Percentiles rank a stretch among this genome's conserved stretches.
Evolutionary conservation across 2,888 invertebrate genomes (phyloP).

Genomic region (Rhagonycha fulva): DNA sequence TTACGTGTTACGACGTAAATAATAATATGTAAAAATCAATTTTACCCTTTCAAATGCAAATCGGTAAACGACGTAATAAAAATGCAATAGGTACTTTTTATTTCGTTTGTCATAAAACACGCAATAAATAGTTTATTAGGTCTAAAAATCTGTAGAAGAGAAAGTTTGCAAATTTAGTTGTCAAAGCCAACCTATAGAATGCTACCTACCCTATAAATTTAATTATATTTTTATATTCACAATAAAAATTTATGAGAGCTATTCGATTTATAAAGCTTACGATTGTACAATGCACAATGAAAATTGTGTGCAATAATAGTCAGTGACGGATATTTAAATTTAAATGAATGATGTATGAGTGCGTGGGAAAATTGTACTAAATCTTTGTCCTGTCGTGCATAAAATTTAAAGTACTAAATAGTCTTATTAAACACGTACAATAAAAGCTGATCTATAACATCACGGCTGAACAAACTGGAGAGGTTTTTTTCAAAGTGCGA

Average conservation of each 20-base stretch:
- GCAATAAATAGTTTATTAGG: not conserved
- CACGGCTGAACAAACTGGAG: no score
- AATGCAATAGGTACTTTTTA: not conserved
- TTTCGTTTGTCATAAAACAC: not conserved
- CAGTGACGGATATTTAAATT: not conserved
- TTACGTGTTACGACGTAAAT: no score
- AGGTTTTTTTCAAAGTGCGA: no score
- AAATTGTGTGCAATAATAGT: not conserved
- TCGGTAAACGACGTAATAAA: not conserved
- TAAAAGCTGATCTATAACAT: no score
- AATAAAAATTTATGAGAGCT: not conserved
- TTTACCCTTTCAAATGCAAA: not conserved
- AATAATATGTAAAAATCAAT: not conserved
- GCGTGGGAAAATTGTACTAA: no score
- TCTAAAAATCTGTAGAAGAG: not conserved
- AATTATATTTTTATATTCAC: not conserved
- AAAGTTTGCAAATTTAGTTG: not conserved
- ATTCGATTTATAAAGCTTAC: not conserved
- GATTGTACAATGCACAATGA: not conserved
- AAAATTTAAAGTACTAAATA: no score
- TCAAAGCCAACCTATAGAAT: not conserved
- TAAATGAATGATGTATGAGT: not conserved
- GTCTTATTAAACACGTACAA: no score
- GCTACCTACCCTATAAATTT: not conserved
- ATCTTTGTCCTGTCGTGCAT: no score